Base-by-base conservation (phyloP, 2,113 vertebrate species). In the Phoxinus phoxinus region DNA sequence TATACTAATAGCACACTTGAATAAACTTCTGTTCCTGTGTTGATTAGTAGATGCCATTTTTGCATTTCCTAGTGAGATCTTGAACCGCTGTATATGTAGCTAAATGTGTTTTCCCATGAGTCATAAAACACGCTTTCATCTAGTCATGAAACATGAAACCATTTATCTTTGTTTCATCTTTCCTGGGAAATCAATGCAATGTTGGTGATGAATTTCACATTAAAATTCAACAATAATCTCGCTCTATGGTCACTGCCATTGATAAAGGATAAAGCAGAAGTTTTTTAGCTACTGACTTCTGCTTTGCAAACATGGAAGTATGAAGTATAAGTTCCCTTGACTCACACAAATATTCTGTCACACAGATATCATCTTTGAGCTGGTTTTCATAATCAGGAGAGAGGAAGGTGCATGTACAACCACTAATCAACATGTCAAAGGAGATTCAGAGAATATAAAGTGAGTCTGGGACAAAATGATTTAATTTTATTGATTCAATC, bases 401-500 rank as follows among this genome's bases (percentile, higher is more conserved):
- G 61, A 69, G 13, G 37, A 69, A 48, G 5, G 12, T 82, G 19
- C 10, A 10, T 71, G 21, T 69, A 82, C 21, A 71, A 32, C 46
- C 27, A 35, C 65, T 51, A 48, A 69, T 83, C 65, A 83, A 69
- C 11, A 83, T 58, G 81, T 72, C 81, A 72, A 58, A 79, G 30
- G 44, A 35, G 2, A 44, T n/a, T 65, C 44, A 59, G 58, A 23
- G 21, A 44, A 86, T 61, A 83, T 86, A 80, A 75, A 72, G 48
- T 46, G 69, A 75, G 23, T 13, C 53, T 74, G 69, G 58, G 7
- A 8, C 58, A 69, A 84, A 32, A 73, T 75, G 17, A 77, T 86
- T 81, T 48, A 67, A 86, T 84, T 80, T 35, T 74, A 86, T 88
- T 72, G 69, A 88, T 88, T 41, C 67, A 46, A 25, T 48, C 67